Evolutionary conservation across 2,888 invertebrate genomes (phyloP).

Genomic region (Bombyx huttoni): DNA sequence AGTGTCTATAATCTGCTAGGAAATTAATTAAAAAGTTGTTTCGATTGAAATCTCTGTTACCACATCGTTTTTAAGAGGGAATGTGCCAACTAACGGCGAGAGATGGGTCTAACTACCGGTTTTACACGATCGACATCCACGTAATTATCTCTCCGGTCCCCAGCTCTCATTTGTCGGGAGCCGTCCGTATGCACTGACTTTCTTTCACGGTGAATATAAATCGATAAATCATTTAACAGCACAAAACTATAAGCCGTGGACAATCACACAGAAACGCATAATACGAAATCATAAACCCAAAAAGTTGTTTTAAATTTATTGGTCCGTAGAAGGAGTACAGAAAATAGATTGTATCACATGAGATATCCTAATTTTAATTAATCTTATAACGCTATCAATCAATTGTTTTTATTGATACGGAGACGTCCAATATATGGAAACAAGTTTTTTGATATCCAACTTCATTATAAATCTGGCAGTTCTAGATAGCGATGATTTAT

Average conservation of each 20-base stretch:
- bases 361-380: neutral
- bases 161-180: conserved; percentile 49
- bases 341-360: neutral
- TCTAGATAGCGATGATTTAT: neutral
- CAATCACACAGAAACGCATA: no score
- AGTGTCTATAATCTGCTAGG: conserved; percentile 48
- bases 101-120: conserved; percentile 62
- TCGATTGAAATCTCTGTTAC: conserved; percentile 58
- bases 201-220: conserved; percentile 5
- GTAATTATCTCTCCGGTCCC: conserved; percentile 44
- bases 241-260: no score
- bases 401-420: neutral
- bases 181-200: conserved; percentile 10
- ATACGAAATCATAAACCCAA: no score
- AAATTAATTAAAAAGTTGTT: conserved; percentile 62
- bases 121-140: conserved; percentile 41
- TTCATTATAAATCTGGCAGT: neutral
- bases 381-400: neutral
- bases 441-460: neutral
- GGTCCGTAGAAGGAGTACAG: neutral
- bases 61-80: conserved; percentile 47
- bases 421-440: neutral
- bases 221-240: neutral
- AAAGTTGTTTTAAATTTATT: no score
- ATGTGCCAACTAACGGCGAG: conserved; percentile 61